These are phyloP conservation scores for Tridacna crocea DNA, from an alignment of 2,888 invertebrate species.

Conservation along the genomic window DNA sequence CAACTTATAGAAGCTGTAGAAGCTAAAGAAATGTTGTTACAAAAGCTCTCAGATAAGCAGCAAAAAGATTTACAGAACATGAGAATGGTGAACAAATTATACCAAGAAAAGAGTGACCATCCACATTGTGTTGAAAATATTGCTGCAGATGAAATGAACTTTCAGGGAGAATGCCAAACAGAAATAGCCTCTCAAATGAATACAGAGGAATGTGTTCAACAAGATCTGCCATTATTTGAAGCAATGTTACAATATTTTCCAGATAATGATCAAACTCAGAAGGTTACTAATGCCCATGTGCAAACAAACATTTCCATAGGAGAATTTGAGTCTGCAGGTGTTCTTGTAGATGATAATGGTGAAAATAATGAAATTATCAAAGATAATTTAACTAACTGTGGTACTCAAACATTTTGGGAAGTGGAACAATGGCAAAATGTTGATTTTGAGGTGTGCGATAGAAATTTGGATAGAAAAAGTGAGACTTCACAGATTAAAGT, in stretches of 20 bases:
- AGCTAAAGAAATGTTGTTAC: conserved; percentile 57
- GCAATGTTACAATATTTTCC: conserved; percentile 40
- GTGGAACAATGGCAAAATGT: no score
- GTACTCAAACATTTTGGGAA: conserved; percentile 26
- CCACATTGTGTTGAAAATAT: conserved; percentile 11
- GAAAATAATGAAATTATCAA: conserved; percentile 34
- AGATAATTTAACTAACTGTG: conserved; percentile 21
- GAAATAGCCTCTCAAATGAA: background rate
- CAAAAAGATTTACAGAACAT: conserved; percentile 66
- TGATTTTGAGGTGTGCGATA: no score
- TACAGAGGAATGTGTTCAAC: background rate
- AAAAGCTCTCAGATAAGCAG: conserved; percentile 55
- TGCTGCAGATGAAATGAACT: conserved; percentile 10
- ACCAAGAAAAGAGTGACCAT: conserved; percentile 14
- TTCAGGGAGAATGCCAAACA: background rate
- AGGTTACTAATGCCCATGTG: conserved; percentile 1
- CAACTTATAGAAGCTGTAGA: conserved; percentile 49
- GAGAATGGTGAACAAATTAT: conserved; percentile 46
- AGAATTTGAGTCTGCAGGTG: conserved; percentile 30
- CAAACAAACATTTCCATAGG: conserved; percentile 49
- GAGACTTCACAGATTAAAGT: no score
- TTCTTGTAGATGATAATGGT: conserved; percentile 47
- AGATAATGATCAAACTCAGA: conserved; percentile 14
- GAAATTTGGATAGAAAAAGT: no score
- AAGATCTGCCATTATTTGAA: conserved; percentile 43